These are phyloP conservation scores for Onychomys torridus DNA, from an alignment of 2,797 vertebrate species.

Conservation along the genomic window DNA sequence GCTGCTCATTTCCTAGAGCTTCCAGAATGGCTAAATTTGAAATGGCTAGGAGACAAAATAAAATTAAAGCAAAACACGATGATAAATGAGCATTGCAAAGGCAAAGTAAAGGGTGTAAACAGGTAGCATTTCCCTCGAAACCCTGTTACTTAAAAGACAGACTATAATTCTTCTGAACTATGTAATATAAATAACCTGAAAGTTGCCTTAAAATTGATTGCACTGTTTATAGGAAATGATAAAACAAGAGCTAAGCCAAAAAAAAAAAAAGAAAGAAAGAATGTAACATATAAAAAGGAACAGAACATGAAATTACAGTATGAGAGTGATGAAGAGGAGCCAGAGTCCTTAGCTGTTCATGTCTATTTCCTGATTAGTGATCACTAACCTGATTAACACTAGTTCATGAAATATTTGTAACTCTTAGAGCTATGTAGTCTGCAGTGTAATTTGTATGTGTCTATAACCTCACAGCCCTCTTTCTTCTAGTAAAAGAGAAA, in stretches of 20 bases:
- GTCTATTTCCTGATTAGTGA: conserved; percentile 48
- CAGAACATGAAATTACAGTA: conserved; percentile 12
- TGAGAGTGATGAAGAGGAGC: conserved; percentile 44
- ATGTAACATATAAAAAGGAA: conserved; percentile 37
- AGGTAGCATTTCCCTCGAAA: conserved; percentile 57
- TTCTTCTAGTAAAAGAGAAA: neutral
- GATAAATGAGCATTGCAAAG: conserved; percentile 70
- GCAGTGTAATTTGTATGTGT: neutral
- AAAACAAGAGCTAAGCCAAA: conserved; percentile 62
- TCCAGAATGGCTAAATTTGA: conserved; percentile 56
- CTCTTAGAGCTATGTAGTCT: neutral
- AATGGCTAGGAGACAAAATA: conserved; percentile 60
- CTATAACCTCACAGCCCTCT: neutral
- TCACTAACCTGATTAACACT: conserved; percentile 18
- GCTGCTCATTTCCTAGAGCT: conserved; percentile 65
- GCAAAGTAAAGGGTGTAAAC: conserved; percentile 67
- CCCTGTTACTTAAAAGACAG: conserved; percentile 37
- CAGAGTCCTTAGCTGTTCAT: conserved; percentile 34
- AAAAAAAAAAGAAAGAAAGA: neutral
- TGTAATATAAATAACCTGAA: conserved; percentile 63
- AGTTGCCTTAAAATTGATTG: conserved; percentile 67
- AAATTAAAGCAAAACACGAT: conserved; percentile 54
- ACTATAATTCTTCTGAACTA: conserved; percentile 63
- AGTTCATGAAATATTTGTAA: neutral
- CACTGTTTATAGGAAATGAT: conserved; percentile 67